Percentiles rank a stretch among this genome's conserved stretches.
Conservation (phyloP, 1,140 invertebrate genomes). For the Nephila pilipes region DNA sequence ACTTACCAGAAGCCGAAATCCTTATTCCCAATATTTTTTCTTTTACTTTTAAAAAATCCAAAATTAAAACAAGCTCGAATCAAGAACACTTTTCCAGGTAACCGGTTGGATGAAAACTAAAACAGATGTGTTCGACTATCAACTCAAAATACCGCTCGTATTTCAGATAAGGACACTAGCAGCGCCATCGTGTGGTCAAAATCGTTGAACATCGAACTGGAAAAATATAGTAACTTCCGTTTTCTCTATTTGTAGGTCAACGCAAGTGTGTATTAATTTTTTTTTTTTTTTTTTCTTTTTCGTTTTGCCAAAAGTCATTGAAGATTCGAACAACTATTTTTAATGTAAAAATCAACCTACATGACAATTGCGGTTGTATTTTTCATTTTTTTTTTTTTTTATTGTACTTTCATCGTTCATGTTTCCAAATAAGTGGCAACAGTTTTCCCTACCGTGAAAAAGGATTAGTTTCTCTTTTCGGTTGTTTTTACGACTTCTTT, state of each 20-base stretch:
- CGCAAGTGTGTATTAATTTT: conserved; percentile 12
- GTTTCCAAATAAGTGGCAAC: neutral
- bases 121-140: conserved; percentile 20
- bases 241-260: conserved; percentile 48
- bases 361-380: neutral
- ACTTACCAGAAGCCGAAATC: neutral
- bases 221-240: conserved; percentile 56
- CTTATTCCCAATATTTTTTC: neutral
- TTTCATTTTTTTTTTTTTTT: neutral
- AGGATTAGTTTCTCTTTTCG: neutral
- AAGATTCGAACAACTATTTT: conserved; percentile 21
- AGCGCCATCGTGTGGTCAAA: conserved; percentile 37
- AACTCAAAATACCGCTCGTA: neutral
- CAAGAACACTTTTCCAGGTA: conserved; percentile 13
- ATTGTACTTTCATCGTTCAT: neutral
- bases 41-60: conserved; percentile 22
- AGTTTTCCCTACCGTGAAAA: neutral
- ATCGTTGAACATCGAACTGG: conserved; percentile 48
- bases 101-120: conserved; percentile 20
- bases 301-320: conserved; percentile 11
- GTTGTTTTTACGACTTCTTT: neutral
- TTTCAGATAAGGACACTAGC: neutral
- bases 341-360: neutral
- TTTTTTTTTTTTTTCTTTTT: neutral
- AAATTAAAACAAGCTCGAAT: conserved; percentile 15